A percentile compares a stretch with the other conserved stretches of the same genome.
phyloP scores from a whole-genome alignment of 1,140 invertebrate species.

The Aporrectodea caliginosa region DNA sequence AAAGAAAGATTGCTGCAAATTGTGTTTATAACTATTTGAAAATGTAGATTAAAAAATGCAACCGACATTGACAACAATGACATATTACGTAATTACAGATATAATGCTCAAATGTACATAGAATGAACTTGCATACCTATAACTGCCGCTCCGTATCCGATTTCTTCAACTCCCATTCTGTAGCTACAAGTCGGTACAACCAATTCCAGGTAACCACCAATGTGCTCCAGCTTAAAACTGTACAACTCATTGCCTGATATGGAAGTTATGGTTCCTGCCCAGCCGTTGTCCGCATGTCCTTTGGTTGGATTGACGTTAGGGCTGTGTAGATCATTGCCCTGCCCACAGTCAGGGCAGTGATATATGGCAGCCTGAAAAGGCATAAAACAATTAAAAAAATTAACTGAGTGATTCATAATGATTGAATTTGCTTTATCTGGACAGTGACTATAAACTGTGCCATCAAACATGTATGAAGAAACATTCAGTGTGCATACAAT shows the following conservation, averaged over 20 bases:
- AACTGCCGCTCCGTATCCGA: conserved; percentile 78
- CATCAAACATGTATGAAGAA: neutral
- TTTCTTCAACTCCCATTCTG: conserved; percentile 78
- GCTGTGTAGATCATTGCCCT: no score
- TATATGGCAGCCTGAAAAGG: neutral
- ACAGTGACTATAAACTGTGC: neutral
- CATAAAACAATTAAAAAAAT: neutral
- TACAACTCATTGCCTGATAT: conserved; percentile 72
- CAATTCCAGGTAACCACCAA: conserved; percentile 68
- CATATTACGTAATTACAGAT: no score
- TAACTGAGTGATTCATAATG: neutral
- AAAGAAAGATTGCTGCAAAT: no score
- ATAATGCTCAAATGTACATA: no score
- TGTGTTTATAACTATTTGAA: no score
- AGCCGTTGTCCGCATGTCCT: conserved; percentile 84
- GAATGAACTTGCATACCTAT: conserved; percentile 64
- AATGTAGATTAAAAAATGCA: no score
- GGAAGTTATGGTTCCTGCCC: conserved; percentile 75
- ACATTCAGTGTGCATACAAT: neutral
- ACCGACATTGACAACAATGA: no score
- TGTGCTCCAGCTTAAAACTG: conserved; percentile 59
- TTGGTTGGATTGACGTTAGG: neutral
- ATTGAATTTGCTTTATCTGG: neutral
- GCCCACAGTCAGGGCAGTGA: neutral
- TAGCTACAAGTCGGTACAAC: conserved; percentile 90